These are phyloP conservation scores for Archivesica marissinica DNA, from an alignment of 1,140 invertebrate species.

Conservation along the genomic window DNA sequence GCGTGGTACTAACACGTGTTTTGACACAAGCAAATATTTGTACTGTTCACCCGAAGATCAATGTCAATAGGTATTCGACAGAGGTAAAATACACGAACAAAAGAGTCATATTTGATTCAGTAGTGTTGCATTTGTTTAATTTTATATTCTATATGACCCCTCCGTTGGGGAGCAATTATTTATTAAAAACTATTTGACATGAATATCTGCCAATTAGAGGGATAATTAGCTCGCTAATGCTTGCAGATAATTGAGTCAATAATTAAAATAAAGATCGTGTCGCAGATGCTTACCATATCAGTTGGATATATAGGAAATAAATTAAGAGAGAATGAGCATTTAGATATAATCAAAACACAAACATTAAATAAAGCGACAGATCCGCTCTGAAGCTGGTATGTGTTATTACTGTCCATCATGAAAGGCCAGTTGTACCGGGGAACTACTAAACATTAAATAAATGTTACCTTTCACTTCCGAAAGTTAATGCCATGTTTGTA, in stretches of 20 bases:
- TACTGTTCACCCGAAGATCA: not conserved
- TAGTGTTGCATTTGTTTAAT: conserved; percentile 32
- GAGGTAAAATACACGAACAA: conserved; percentile 4
- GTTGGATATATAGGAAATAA: conserved; percentile 59
- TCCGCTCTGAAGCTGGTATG: conserved; percentile 8
- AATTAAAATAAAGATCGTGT: conserved; percentile 37
- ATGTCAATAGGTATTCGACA: not conserved
- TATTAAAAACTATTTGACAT: conserved; percentile 47
- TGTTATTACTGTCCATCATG: not conserved
- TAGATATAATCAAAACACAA: conserved; percentile 21
- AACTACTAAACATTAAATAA: conserved; percentile 27
- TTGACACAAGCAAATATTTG: conserved; percentile 63
- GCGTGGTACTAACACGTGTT: conserved; percentile 40
- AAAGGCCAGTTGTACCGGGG: not conserved
- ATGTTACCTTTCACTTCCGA: conserved; percentile 2
- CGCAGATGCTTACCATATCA: conserved; percentile 39
- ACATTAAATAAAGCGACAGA: conserved; percentile 34
- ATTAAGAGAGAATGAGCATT: conserved; percentile 28
- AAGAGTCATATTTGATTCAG: conserved; percentile 32
- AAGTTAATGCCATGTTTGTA: not conserved
- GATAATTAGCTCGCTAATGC: conserved; percentile 56
- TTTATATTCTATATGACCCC: conserved; percentile 1
- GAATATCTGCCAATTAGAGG: conserved; percentile 48
- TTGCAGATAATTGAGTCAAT: conserved; percentile 54
- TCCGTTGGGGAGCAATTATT: conserved; percentile 19